These are phyloP conservation scores for Alviniconcha marisindica DNA, from an alignment of 1,140 invertebrate genomes.

Conservation along the genomic window DNA sequence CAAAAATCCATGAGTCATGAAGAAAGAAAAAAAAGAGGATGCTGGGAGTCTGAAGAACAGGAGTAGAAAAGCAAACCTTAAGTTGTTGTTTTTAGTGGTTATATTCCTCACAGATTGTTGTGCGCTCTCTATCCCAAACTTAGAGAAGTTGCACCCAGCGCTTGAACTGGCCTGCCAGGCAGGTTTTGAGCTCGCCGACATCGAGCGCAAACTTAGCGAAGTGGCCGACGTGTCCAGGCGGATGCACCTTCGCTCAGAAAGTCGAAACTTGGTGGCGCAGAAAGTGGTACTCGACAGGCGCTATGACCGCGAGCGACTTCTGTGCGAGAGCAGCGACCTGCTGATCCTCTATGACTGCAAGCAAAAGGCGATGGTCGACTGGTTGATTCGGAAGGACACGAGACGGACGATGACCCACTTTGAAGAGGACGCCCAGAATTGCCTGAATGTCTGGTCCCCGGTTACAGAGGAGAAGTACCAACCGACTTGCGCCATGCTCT, in stretches of 20 bases:
- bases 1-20: no score
- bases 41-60: no score
- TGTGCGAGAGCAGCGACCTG: slow-evolving; percentile 2
- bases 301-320: background rate
- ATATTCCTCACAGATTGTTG: background rate
- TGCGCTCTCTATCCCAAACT: background rate
- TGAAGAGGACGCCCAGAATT: slow-evolving; percentile 17
- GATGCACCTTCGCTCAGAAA: background rate
- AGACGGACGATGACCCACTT: background rate
- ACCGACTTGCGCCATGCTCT: background rate
- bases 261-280: background rate
- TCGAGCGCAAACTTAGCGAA: background rate
- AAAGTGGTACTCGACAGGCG: slow-evolving; percentile 9
- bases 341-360: background rate
- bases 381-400: slow-evolving; percentile 13
- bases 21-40: no score
- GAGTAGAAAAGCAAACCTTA: no score
- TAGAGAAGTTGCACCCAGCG: background rate
- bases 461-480: background rate
- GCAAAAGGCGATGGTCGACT: background rate
- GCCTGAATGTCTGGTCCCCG: background rate
- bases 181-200: background rate
- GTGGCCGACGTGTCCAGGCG: background rate
- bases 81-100: no score
- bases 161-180: background rate